Evolutionary conservation across 2,888 invertebrate genomes (phyloP).

Genomic region (Caenorhabditis zanzibari): DNA sequence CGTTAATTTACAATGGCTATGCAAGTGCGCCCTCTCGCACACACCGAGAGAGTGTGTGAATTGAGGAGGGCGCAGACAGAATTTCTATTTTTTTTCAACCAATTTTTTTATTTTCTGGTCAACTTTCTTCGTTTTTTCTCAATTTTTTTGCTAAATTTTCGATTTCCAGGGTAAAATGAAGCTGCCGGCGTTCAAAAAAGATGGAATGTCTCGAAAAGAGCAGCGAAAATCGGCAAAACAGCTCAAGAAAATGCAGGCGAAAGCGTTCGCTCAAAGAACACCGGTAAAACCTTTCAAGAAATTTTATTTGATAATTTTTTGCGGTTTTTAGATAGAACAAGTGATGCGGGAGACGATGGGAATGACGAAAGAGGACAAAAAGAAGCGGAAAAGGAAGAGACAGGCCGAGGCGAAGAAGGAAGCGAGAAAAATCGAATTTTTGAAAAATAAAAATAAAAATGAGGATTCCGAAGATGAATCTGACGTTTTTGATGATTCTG

Average conservation of each 20-base stretch:
- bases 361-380: conserved; percentile 64
- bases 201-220: conserved; percentile 67
- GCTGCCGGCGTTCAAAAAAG: conserved; percentile 36
- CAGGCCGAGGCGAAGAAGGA: conserved; percentile 54
- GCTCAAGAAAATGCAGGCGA: conserved; percentile 72
- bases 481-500: conserved; percentile 25
- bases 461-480: conserved; percentile 12
- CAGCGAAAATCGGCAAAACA: conserved; percentile 71
- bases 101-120: neutral
- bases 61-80: neutral
- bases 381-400: conserved; percentile 62
- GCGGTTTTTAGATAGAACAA: conserved; percentile 65
- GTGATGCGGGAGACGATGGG: conserved; percentile 67
- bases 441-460: conserved; percentile 24
- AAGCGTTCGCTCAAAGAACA: conserved; percentile 64
- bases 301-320: conserved; percentile 7
- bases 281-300: conserved; percentile 32
- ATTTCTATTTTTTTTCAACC: neutral
- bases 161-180: conserved; percentile 50
- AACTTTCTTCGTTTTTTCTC: neutral
- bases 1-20: neutral
- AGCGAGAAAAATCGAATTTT: conserved; percentile 25
- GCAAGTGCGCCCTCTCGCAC: neutral
- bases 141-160: neutral
- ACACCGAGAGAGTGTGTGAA: neutral